Conservation (phyloP, 2,888 invertebrate genomes). For the Diarsia mendica region DNA sequence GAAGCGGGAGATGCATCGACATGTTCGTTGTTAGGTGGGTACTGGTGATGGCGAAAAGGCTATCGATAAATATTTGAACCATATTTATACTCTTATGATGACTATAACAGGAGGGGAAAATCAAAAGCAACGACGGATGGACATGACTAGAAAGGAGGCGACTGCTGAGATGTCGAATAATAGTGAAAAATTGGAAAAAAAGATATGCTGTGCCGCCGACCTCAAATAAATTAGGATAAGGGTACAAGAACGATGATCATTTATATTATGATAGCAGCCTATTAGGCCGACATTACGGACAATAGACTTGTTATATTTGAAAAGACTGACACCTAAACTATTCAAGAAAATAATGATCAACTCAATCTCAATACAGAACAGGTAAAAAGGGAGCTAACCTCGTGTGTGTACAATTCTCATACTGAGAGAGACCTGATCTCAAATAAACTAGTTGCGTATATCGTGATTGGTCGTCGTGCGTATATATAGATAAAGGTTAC, state of each 20-base stretch:
- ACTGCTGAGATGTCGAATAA: too few species aligned
- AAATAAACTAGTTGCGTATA: too few species aligned
- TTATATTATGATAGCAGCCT: too few species aligned
- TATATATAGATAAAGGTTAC: too few species aligned
- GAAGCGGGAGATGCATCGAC: slow-evolving; percentile 54
- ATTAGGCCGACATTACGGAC: too few species aligned
- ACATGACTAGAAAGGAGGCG: neutral
- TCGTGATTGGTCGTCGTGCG: too few species aligned
- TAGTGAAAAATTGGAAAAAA: neutral
- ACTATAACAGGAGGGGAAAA: neutral
- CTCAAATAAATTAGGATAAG: neutral
- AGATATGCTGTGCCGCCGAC: neutral
- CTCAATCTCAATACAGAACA: neutral
- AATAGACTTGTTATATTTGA: too few species aligned
- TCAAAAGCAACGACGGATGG: neutral
- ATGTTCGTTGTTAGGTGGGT: slow-evolving; percentile 41
- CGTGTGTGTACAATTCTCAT: too few species aligned
- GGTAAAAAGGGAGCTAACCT: neutral
- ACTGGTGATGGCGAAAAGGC: slow-evolving; percentile 23
- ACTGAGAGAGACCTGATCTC: too few species aligned
- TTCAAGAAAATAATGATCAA: too few species aligned
- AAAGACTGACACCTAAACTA: too few species aligned
- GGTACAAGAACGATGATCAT: too few species aligned
- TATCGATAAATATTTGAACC: neutral
- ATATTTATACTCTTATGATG: neutral